These are phyloP conservation scores for Drosophila pullipes DNA, from an alignment of 2,888 invertebrate species.

Conservation along the genomic window DNA sequence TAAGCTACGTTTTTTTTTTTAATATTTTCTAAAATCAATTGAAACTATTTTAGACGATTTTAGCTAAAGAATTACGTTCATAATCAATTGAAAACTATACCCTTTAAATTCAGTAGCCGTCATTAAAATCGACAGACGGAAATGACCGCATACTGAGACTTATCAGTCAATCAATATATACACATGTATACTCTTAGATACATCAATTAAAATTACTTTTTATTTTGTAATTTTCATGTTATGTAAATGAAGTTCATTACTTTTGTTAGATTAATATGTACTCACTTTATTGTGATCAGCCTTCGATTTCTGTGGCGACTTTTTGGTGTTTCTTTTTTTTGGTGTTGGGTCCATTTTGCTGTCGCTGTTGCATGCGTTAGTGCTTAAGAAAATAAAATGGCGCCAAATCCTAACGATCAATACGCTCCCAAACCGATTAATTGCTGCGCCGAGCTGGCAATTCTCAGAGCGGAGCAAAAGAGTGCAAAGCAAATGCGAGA, in stretches of 20 bases:
- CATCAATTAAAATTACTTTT: not conserved
- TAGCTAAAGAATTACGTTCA: not conserved
- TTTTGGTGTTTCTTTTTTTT: not conserved
- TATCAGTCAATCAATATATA: not conserved
- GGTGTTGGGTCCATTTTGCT: not conserved
- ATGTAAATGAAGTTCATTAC: not conserved
- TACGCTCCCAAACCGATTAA: not conserved
- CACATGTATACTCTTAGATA: not conserved
- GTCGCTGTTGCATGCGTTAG: not conserved
- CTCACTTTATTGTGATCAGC: not conserved
- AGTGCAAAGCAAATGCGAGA: slow-evolving; percentile 20
- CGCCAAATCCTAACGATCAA: not conserved
- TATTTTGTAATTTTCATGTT: not conserved
- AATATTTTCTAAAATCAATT: too few species aligned
- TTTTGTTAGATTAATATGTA: not conserved
- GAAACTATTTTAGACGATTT: not conserved
- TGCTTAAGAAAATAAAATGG: not conserved
- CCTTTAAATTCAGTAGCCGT: not conserved
- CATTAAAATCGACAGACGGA: not conserved
- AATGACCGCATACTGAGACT: not conserved
- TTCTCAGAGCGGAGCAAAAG: slow-evolving; percentile 21
- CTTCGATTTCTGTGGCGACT: not conserved
- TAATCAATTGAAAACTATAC: not conserved
- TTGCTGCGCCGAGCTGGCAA: not conserved
- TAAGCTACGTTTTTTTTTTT: too few species aligned